Conservation (phyloP, 2,113 vertebrate genomes). For the Tringa solitaria region DNA sequence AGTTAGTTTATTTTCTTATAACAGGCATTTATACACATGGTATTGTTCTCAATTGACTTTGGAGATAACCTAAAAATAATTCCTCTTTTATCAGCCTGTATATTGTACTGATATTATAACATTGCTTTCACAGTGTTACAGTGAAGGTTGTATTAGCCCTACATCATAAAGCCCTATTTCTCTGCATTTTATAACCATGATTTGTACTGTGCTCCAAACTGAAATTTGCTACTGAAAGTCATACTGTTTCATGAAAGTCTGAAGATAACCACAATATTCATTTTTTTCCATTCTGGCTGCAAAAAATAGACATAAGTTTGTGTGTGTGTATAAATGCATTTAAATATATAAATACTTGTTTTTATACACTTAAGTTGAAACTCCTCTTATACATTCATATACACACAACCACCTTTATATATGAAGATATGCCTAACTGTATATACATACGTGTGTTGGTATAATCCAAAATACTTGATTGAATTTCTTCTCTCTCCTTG, state of each 20-base stretch:
- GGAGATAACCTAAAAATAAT: conserved; percentile 22
- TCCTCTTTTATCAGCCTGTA: background rate
- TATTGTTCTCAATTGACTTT: background rate
- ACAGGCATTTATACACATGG: background rate
- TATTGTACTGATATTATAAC: background rate
- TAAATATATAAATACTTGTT: background rate
- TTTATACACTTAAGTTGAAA: background rate
- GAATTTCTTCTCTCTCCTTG: background rate
- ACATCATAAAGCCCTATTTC: background rate
- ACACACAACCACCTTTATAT: background rate
- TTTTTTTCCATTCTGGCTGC: background rate
- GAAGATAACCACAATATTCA: background rate
- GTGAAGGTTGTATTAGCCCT: background rate
- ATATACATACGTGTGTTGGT: background rate
- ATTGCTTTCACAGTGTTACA: background rate
- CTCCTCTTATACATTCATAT: background rate
- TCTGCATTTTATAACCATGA: background rate
- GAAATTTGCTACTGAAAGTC: background rate
- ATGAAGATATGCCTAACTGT: background rate
- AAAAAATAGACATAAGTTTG: background rate
- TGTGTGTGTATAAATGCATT: background rate
- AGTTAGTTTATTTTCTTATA: conserved; percentile 14
- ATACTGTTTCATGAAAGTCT: background rate
- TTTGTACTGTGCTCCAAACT: background rate
- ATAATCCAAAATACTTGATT: background rate